Base-by-base conservation (phyloP, 2,113 vertebrate species). In the Sinocyclocheilus grahami region DNA sequence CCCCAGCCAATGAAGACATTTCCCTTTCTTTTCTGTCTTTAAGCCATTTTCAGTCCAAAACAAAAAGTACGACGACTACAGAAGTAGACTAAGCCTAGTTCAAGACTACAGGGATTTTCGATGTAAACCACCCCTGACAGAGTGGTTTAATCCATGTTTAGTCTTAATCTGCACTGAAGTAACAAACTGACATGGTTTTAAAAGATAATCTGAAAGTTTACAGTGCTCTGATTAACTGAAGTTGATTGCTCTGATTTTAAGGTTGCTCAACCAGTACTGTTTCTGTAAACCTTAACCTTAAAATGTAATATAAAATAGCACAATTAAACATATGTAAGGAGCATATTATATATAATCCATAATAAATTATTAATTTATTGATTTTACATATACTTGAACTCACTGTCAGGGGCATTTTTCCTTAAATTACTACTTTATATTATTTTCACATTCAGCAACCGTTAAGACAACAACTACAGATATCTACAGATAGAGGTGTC, bases 131-230 rank as follows among this genome's bases (percentile, higher is more conserved):
- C 12, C 42, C 60, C 39, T 37, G 58, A 77, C 74, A 33, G 27
- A n/a, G 42, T 12, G 0, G 74, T 78, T 53, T 83, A 67, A 65
- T 85, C 58, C 74, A 67, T 14, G 27, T 48, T 51, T 77, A 67
- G 39, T 24, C 58, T 76, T 77, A 37, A 77, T 85, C 83, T 76
- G 18, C 42, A 48, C 0, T 6, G 7, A 85, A 27, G 37, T 78
- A 77, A 65, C 39, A 33, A 48, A 53, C 24, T 39, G 24, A n/a
- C 58, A 67, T 4, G 27, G 58, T 37, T 77, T n/a, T 16, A 46
- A 33, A 58, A 37, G 53, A 60, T 39, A 37, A 79, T 14, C 8
- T 20, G 14, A 63, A 46, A 30, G 13, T 67, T 46, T 5, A 48
- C 60, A 20, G n/a, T 48, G 39, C 39, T 67, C 5, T 42, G 58